Percentiles rank a stretch among this genome's conserved stretches.
Conservation (phyloP, 2,797 vertebrate species). For the Alectoris magna region DNA sequence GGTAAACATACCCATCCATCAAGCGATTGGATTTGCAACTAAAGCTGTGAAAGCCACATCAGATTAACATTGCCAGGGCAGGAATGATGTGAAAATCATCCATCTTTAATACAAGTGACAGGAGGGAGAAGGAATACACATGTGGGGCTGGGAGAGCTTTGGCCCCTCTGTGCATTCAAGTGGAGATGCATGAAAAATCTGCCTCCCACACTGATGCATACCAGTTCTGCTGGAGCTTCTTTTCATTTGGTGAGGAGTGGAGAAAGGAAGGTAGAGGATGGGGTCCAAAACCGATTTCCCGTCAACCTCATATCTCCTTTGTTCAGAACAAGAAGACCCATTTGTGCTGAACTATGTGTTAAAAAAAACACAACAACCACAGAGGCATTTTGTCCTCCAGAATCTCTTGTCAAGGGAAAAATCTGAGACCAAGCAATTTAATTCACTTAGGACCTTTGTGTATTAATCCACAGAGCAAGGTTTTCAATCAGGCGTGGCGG, state of each 20-base stretch:
- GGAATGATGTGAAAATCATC: slow-evolving; percentile 48
- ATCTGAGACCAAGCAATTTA: slow-evolving; percentile 30
- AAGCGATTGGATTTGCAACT: slow-evolving; percentile 54
- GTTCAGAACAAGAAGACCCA: not conserved
- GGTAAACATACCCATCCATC: slow-evolving; percentile 61
- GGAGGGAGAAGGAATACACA: not conserved
- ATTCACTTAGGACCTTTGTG: slow-evolving; percentile 12
- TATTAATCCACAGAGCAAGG: slow-evolving; percentile 10
- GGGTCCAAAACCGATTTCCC: not conserved
- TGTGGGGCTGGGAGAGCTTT: not conserved
- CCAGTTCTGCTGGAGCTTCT: not conserved
- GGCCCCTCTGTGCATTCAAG: not conserved
- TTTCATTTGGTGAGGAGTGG: not conserved
- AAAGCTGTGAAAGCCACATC: slow-evolving; percentile 49
- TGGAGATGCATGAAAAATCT: not conserved
- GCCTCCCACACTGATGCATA: accelerated
- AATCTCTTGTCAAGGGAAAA: not conserved
- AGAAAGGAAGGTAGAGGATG: not conserved
- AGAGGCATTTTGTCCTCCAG: not conserved
- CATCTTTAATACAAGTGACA: not conserved
- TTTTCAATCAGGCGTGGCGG: not conserved
- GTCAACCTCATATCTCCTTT: not conserved
- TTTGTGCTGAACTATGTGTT: slow-evolving; percentile 11
- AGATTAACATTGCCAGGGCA: slow-evolving; percentile 7
- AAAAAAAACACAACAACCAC: not conserved